These are phyloP conservation scores for Sipunculus nudus DNA, from an alignment of 2,888 invertebrate genomes.

Conservation along the genomic window DNA sequence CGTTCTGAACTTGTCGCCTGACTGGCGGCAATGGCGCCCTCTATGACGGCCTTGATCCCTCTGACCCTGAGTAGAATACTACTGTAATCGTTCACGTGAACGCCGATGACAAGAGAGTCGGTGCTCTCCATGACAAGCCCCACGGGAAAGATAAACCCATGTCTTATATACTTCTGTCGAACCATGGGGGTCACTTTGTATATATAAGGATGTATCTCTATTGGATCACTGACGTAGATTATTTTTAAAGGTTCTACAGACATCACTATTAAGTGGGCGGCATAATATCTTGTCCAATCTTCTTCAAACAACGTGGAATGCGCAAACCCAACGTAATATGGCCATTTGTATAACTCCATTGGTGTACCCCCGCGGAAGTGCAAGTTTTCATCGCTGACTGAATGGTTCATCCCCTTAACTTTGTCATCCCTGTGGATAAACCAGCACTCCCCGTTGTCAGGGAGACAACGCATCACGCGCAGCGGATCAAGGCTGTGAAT, in stretches of 20 bases:
- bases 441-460: slow-evolving; percentile 35
- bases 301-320: slow-evolving; percentile 45
- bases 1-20: too few relatives aligned
- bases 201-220: slow-evolving; percentile 37
- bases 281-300: slow-evolving; percentile 38
- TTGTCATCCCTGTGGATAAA: slow-evolving; percentile 38
- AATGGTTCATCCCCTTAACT: slow-evolving; percentile 33
- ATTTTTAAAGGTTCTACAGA: slow-evolving; percentile 38
- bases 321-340: slow-evolving; percentile 45
- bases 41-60: slow-evolving; percentile 32
- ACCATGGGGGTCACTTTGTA: slow-evolving; percentile 43
- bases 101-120: slow-evolving; percentile 42
- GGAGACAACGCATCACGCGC: slow-evolving; percentile 37
- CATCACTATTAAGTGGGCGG: slow-evolving; percentile 42
- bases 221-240: slow-evolving; percentile 44
- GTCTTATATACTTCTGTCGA: slow-evolving; percentile 38
- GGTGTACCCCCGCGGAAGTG: slow-evolving; percentile 47
- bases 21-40: too few relatives aligned
- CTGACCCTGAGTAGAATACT: slow-evolving; percentile 41
- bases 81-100: slow-evolving; percentile 45
- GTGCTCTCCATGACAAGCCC: slow-evolving; percentile 41
- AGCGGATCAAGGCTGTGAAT: slow-evolving; percentile 47
- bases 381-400: too few relatives aligned
- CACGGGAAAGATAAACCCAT: slow-evolving; percentile 48
- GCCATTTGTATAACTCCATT: slow-evolving; percentile 40